Conservation (phyloP, 2,888 invertebrate species). For the Teleogryllus oceanicus region DNA sequence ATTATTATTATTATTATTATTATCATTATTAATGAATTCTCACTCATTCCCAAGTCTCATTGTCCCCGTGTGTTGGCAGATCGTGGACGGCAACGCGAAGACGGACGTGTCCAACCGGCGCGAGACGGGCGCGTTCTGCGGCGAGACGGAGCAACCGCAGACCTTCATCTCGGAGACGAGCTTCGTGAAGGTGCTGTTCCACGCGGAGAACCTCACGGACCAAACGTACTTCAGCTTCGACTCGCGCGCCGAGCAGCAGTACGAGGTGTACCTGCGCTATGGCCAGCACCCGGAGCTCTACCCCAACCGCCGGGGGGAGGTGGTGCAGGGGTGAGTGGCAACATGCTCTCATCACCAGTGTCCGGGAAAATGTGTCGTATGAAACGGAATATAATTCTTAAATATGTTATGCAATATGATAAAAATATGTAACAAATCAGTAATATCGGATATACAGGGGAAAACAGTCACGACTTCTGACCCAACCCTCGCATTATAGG, state of each 20-base stretch:
- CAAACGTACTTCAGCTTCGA: slow-evolving; percentile 86
- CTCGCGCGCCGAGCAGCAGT: slow-evolving; percentile 84
- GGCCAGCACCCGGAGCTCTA: slow-evolving; percentile 93
- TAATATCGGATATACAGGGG: too few species aligned
- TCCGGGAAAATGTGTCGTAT: too few species aligned
- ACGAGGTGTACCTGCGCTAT: slow-evolving; percentile 83
- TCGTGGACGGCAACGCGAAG: slow-evolving; percentile 86
- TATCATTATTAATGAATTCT: too few species aligned
- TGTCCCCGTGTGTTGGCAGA: slow-evolving; percentile 53
- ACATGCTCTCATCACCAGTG: not conserved
- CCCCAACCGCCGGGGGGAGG: slow-evolving; percentile 83
- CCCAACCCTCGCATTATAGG: too few species aligned
- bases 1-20: too few species aligned
- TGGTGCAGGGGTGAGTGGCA: slow-evolving; percentile 72
- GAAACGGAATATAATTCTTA: slow-evolving; percentile 39
- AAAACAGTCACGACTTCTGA: too few species aligned
- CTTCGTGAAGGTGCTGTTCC: slow-evolving; percentile 86
- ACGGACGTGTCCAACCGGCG: slow-evolving; percentile 84
- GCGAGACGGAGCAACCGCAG: slow-evolving; percentile 89
- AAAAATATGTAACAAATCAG: too few species aligned
- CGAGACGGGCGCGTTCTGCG: slow-evolving; percentile 87
- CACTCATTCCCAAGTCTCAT: too few species aligned
- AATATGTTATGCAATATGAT: too few species aligned
- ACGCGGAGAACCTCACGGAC: slow-evolving; percentile 89
- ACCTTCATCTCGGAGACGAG: slow-evolving; percentile 93